Conservation (phyloP, 2,113 vertebrate genomes). For the Himantopus leucocephalus region DNA sequence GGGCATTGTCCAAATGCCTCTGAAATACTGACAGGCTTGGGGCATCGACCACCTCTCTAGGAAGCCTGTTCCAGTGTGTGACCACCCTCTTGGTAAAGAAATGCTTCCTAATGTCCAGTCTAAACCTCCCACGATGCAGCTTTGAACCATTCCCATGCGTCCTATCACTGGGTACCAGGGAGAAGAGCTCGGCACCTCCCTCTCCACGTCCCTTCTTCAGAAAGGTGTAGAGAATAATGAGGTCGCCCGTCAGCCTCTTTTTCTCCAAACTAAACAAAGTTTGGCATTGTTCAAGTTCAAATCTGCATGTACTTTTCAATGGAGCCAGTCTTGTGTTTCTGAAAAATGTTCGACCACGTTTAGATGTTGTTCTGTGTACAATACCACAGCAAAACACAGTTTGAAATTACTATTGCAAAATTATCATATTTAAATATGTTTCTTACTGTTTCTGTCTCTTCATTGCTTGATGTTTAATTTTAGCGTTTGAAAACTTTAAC, state of each 20-base stretch:
- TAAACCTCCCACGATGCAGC: not conserved
- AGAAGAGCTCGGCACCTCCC: not conserved
- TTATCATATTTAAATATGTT: not conserved
- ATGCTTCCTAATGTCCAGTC: not conserved
- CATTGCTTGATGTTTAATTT: conserved; percentile 21
- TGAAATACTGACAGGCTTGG: not conserved
- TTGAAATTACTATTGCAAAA: not conserved
- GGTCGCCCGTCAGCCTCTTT: not conserved
- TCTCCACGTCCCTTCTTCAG: rapidly evolving
- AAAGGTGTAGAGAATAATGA: not conserved
- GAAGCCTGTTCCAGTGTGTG: not conserved
- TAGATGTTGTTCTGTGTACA: not conserved
- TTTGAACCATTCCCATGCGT: rapidly evolving
- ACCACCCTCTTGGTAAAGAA: not conserved
- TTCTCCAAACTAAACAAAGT: not conserved
- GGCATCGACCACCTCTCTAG: not conserved
- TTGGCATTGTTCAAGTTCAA: not conserved
- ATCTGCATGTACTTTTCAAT: not conserved
- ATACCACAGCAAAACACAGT: not conserved
- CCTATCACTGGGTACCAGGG: not conserved
- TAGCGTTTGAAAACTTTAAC: conserved; percentile 77
- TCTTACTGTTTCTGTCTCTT: not conserved
- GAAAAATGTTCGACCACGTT: not conserved
- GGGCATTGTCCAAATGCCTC: not conserved
- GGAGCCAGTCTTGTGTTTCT: not conserved